Conservation (phyloP, 1,140 invertebrate genomes). For the Leguminivora glycinivorella region DNA sequence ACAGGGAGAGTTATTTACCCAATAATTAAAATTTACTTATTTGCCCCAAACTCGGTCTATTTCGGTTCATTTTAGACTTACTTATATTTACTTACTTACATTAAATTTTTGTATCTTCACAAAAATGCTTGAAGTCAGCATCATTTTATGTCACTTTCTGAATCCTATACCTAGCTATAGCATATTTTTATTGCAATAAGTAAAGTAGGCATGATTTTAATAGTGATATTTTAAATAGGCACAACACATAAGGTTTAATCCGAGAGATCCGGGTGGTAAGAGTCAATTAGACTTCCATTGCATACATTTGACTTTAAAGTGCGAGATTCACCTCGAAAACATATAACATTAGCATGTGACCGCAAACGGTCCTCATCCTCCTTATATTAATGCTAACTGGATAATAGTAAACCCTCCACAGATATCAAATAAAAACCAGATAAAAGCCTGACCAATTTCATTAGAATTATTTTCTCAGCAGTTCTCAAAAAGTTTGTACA, state of each 20-base stretch:
- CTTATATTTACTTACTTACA: no score
- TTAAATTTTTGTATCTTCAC: no score
- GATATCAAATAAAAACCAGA: not conserved
- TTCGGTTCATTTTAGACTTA: no score
- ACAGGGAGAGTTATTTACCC: no score
- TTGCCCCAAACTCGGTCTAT: no score
- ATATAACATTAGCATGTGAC: not conserved
- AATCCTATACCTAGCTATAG: not conserved
- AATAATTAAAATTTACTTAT: not conserved
- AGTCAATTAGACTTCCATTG: slow-evolving; percentile 6
- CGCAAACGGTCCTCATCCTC: not conserved
- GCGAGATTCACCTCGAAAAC: not conserved
- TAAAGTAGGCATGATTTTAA: no score
- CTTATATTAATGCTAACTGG: not conserved
- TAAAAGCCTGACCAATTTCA: no score
- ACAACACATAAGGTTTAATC: not conserved
- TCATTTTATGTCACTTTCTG: not conserved
- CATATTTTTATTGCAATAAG: no score
- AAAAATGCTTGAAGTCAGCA: no score
- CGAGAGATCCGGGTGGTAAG: slow-evolving; percentile 1
- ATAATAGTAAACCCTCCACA: not conserved
- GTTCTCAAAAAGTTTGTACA: no score
- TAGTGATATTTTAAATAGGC: not conserved
- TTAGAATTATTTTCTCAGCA: no score
- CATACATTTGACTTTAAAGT: slow-evolving; percentile 13